These are phyloP conservation scores for Furnarius figulus DNA, from an alignment of 2,113 vertebrate genomes.

Conservation along the genomic window DNA sequence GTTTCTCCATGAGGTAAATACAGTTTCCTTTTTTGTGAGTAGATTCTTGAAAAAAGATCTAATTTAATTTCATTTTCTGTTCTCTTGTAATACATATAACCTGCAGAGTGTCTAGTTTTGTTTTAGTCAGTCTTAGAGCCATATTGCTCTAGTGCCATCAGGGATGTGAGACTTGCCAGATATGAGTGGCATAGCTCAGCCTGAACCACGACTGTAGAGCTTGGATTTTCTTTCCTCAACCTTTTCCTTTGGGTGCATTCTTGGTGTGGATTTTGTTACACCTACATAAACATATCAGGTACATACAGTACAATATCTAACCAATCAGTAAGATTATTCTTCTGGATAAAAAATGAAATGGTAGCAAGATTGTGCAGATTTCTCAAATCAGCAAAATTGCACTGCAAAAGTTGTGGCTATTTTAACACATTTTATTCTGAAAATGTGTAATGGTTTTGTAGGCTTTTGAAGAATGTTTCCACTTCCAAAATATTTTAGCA, in stretches of 20 bases:
- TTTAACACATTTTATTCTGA: neutral
- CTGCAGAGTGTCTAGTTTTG: neutral
- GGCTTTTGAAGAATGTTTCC: neutral
- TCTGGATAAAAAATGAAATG: neutral
- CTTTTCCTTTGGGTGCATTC: neutral
- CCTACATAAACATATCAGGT: neutral
- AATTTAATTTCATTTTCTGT: neutral
- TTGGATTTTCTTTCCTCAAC: neutral
- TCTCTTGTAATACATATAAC: neutral
- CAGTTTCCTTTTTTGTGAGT: neutral
- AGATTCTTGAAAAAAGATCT: neutral
- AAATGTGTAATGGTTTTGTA: neutral
- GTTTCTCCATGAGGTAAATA: neutral
- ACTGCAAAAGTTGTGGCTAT: neutral
- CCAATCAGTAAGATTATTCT: neutral
- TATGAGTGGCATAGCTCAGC: neutral
- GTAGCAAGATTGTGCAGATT: neutral
- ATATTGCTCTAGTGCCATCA: neutral
- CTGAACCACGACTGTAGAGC: neutral
- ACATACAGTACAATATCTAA: neutral
- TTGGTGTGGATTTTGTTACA: neutral
- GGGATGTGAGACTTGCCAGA: neutral
- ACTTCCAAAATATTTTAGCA: conserved; percentile 10
- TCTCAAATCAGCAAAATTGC: neutral
- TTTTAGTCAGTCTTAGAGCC: neutral